Evolutionary conservation across 1,140 invertebrate species (phyloP).

Genomic region (Himalopsyche phryganea): DNA sequence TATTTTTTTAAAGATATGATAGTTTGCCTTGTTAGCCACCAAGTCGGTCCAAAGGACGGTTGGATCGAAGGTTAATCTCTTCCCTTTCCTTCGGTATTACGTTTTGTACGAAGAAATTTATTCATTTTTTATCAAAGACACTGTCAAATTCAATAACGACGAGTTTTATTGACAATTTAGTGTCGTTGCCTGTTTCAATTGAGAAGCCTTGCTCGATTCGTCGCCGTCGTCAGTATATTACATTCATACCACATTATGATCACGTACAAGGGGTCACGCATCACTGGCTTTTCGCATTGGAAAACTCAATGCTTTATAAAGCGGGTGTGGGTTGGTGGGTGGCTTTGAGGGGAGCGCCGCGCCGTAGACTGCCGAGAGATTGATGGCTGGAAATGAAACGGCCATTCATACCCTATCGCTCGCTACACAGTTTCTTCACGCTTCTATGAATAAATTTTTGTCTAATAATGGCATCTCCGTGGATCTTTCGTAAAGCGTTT

Average conservation of each 20-base stretch:
- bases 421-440: conserved; percentile 26
- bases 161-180: no score
- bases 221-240: conserved; percentile 20
- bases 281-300: conserved; percentile 33
- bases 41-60: no score
- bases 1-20: no score
- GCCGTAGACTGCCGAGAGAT: conserved; percentile 15
- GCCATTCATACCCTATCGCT: conserved; percentile 33
- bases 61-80: no score
- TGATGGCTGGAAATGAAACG: conserved; percentile 33
- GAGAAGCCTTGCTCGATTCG: background rate
- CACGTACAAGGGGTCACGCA: conserved; percentile 34
- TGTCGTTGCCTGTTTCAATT: background rate
- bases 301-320: conserved; percentile 32
- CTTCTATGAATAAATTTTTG: conserved; percentile 10
- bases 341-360: background rate
- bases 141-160: no score
- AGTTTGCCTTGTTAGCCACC: no score
- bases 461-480: no score
- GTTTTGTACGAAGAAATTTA: no score
- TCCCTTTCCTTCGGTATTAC: no score
- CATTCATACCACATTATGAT: conserved; percentile 35
- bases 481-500: no score
- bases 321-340: background rate
- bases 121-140: no score